Evolutionary conservation across 2,888 invertebrate species (phyloP).

Genomic region (Andrena flavipes): DNA sequence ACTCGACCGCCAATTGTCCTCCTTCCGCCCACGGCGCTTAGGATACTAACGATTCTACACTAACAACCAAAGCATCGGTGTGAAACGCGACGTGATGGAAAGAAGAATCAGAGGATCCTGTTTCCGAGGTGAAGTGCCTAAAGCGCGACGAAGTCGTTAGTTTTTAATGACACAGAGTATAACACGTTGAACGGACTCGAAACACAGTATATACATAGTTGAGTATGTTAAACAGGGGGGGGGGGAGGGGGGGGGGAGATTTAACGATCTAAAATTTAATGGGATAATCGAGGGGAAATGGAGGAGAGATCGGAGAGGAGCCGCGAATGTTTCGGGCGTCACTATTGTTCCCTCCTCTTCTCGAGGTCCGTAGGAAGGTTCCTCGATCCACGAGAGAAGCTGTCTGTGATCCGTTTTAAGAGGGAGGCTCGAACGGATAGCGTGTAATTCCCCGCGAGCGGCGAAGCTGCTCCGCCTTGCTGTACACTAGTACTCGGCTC

Average conservation of each 20-base stretch:
- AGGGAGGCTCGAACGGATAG: conserved; percentile 8
- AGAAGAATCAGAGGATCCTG: conserved; percentile 49
- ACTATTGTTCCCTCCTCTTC: not conserved
- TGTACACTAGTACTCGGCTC: conserved; percentile 38
- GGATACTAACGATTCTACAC: conserved; percentile 50
- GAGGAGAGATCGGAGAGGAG: not conserved
- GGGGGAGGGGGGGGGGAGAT: not conserved
- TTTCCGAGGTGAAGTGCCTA: conserved; percentile 79
- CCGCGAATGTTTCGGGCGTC: not conserved
- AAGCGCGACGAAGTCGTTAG: conserved; percentile 70
- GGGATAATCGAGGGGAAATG: not conserved
- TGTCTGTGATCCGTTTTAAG: not conserved
- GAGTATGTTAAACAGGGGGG: not conserved
- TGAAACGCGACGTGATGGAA: conserved; percentile 24
- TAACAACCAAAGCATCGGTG: conserved; percentile 71
- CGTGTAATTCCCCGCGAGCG: conserved; percentile 11
- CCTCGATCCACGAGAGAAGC: not conserved
- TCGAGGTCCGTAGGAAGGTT: not conserved
- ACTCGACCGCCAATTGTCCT: not conserved
- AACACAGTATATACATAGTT: conserved; percentile 31
- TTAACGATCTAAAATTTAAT: not conserved
- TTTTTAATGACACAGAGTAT: conserved; percentile 65
- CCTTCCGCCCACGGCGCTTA: conserved; percentile 28
- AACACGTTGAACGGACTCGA: conserved; percentile 43
- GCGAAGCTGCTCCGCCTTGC: conserved; percentile 50